Evolutionary conservation across 2,797 vertebrate species (phyloP), one percentile per base, ranked within the genome.

Genomic region (Anguilla anguilla): DNA sequence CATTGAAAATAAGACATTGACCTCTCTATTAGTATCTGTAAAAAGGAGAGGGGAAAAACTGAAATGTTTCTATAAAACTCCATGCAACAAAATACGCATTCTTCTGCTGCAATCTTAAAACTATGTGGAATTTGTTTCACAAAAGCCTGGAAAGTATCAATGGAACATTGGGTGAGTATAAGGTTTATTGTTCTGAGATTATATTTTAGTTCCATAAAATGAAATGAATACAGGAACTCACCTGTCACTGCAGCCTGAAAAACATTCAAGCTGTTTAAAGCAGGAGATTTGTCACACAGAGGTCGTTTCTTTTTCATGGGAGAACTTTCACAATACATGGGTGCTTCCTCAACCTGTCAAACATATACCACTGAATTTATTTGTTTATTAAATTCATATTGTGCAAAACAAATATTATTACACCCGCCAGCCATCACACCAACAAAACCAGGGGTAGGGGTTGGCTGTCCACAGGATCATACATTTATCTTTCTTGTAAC

Each of bases 221-320:
- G n/a, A 85, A 69, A 49, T 15, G 11, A 0, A 39, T 31, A n/a
- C 39, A 5, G n/a, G 6, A 39, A 46, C 28, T 13, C 92, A 96
- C 96, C 93, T 94, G 93, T 86, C 87, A 92, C 39, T 85, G 89
- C 64, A 19, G 85, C 86, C 85, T 94, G 91, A 89, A 95, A 94
- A 28, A 90, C 82, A 88, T 86, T 61, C 3, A 87, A 43, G 43
- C 92, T 86, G 6, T 93, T 89, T 69, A 53, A 69, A 84, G 84
- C 0, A 35, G 89, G 31, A 17, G 88, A 11, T 88, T 90, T 90
- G 67, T 85, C 87, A 35, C 46, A 79, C 0, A 35, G 22, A 10
- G 28, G 0, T 86, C 90, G 94, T 69, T 89, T 94, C 93, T 93
- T 96, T 85, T 89, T 94, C 6, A 91, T 88, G 86, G 93, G 91